Base-by-base conservation (phyloP, 2,113 vertebrate genomes). In the Pantherophis guttatus region DNA sequence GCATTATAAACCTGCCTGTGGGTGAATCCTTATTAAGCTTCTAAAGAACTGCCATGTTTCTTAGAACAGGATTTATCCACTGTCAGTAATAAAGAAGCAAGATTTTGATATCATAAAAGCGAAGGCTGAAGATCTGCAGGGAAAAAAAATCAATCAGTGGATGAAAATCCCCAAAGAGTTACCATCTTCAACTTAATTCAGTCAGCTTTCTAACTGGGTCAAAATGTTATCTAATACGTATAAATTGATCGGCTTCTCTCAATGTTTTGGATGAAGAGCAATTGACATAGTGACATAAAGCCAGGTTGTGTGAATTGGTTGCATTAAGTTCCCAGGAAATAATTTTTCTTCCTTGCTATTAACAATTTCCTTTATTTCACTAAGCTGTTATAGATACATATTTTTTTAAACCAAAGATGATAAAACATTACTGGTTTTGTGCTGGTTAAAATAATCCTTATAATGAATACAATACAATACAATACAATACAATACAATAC, bases 371-470 rank as follows among this genome's bases (percentile, higher is more conserved):
- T 87, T 90, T 93, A 57, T 87, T 39, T 54, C 88, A 65, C 8
- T 50, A 90, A 19, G 23, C 17, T 53, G n/a, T 53, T 54, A 86
- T 29, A 44, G 75, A 65, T 54, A 39, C 8, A 24, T 48, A 59
- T 50, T 54, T 90, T 39, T 75, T 90, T 93, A 86, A 90, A 52
- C 50, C 87, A 93, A 90, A 54, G 39, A 65, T 87, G 48, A 87
- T 65, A 93, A 89, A 62, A 53, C 88, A 90, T 62, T 86, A 86
- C 50, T 87, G 62, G 86, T 90, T 89, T 86, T 90, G 75, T 90
- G 21, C 44, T 62, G 55, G 44, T 90, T 90, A 93, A 86, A 86
- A 90, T 90, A 93, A 93, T 81, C 24, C 54, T 92, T 65, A 92
- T 92, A 70, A 24, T 81, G 91, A 92, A 50, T 89, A 75, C 57